phyloP scores from a whole-genome alignment of 2,888 invertebrate species.

The Ectemnius lituratus region DNA sequence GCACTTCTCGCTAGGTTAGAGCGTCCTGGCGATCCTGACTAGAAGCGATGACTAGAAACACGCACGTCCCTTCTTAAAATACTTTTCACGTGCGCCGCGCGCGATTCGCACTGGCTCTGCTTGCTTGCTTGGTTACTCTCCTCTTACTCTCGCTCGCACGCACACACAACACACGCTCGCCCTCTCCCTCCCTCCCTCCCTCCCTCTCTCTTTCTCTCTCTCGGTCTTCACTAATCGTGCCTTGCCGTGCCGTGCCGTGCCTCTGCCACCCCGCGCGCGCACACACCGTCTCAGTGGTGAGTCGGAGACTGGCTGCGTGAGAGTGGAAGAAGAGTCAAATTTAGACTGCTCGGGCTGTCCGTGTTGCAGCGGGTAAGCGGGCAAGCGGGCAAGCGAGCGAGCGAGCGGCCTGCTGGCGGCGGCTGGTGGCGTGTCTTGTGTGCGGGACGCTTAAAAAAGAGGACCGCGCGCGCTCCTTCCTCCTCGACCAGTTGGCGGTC shows the following conservation, averaged over 20 bases:
- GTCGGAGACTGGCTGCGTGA: slow-evolving; percentile 18
- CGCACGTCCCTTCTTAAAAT: slow-evolving; percentile 66
- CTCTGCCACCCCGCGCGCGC: no score
- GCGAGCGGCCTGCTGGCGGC: no score
- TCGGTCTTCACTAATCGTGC: no score
- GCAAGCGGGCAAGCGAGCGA: no score
- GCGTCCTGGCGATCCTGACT: slow-evolving; percentile 57
- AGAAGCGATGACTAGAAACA: slow-evolving; percentile 69
- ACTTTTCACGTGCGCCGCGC: slow-evolving; percentile 60
- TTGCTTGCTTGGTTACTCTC: no score
- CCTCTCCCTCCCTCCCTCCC: no score
- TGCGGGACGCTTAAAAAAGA: slow-evolving; percentile 62
- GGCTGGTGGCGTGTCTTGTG: slow-evolving; percentile 43
- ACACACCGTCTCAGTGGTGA: no score
- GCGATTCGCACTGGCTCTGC: slow-evolving; percentile 45
- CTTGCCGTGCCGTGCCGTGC: no score
- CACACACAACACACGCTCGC: no score
- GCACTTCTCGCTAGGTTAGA: slow-evolving; percentile 53
- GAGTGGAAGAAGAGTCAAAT: slow-evolving; percentile 61
- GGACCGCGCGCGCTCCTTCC: slow-evolving; percentile 54
- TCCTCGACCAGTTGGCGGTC: slow-evolving; percentile 66
- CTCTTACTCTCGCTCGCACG: slow-evolving; percentile 12
- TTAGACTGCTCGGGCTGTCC: slow-evolving; percentile 49
- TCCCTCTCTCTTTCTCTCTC: no score
- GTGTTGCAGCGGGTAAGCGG: no score